Percentiles rank a stretch among this genome's conserved stretches.
Conservation (phyloP, 2,113 vertebrate genomes). For the Cisticola juncidis region DNA sequence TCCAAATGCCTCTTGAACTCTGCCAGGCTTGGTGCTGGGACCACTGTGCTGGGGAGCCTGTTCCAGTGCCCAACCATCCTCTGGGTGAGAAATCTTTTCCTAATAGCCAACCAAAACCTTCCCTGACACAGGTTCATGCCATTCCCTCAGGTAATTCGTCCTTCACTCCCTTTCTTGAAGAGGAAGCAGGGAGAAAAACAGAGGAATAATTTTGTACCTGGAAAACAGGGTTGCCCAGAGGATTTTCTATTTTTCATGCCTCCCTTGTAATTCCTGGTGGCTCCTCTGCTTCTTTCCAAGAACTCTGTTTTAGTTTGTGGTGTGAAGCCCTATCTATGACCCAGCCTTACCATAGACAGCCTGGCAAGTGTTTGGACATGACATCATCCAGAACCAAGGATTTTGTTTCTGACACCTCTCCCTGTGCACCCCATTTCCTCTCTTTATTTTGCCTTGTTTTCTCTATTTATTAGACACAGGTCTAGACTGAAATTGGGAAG, state of each 20-base stretch:
- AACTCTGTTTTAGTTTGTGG: not conserved
- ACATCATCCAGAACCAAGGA: not conserved
- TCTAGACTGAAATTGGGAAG: not conserved
- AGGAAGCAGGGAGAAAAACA: not conserved
- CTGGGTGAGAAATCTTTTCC: not conserved
- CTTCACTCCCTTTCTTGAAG: not conserved
- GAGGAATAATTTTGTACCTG: not conserved
- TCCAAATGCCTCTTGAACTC: rapidly evolving
- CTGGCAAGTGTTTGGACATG: not conserved
- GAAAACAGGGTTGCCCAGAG: not conserved
- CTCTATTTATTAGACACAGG: not conserved
- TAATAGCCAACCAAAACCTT: rapidly evolving
- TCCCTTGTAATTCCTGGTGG: not conserved
- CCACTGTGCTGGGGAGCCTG: not conserved
- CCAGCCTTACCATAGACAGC: not conserved
- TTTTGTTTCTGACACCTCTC: not conserved
- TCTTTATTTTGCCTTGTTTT: not conserved
- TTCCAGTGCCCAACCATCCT: rapidly evolving
- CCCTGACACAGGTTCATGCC: not conserved
- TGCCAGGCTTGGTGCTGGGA: not conserved
- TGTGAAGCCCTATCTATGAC: not conserved
- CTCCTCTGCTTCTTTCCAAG: not conserved
- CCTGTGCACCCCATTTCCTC: rapidly evolving
- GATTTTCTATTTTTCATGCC: not conserved
- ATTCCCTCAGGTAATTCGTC: not conserved